Percentiles rank a stretch among this genome's conserved stretches.
Conservation (phyloP, 2,113 vertebrate species). For the Patagioenas fasciata region DNA sequence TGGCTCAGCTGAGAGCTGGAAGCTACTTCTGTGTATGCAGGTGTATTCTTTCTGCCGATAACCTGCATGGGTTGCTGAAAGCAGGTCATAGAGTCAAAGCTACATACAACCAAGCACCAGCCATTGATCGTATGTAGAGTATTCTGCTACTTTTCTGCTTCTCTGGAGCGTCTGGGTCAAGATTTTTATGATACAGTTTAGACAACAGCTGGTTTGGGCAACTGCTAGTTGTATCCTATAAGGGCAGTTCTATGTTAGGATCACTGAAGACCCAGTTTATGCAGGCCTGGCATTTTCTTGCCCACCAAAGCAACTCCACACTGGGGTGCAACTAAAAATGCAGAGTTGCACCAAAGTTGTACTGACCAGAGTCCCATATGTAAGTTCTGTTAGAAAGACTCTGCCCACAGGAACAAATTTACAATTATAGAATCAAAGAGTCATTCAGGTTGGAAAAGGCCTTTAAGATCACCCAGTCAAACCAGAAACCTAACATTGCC, state of each 20-base stretch:
- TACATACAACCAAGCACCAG: background rate
- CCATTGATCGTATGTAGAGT: fast-evolving
- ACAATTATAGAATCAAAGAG: background rate
- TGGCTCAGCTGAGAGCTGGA: background rate
- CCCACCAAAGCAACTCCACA: background rate
- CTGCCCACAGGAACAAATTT: background rate
- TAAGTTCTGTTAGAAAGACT: background rate
- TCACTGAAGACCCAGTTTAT: background rate
- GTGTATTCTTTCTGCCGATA: background rate
- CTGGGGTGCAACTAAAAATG: background rate
- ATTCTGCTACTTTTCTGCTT: background rate
- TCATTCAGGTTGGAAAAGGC: too few species aligned
- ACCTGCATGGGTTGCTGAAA: background rate
- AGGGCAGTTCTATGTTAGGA: background rate
- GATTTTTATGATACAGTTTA: background rate
- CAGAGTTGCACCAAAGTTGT: fast-evolving
- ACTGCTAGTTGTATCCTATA: background rate
- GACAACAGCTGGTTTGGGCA: background rate
- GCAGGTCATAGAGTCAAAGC: background rate
- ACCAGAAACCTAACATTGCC: too few species aligned
- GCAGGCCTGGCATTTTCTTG: background rate
- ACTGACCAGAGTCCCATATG: background rate
- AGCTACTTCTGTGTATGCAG: background rate
- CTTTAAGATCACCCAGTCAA: too few species aligned
- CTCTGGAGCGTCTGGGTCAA: background rate